Base-by-base conservation (phyloP, 2,888 invertebrate genomes). In the Amphiduros pacificus region DNA sequence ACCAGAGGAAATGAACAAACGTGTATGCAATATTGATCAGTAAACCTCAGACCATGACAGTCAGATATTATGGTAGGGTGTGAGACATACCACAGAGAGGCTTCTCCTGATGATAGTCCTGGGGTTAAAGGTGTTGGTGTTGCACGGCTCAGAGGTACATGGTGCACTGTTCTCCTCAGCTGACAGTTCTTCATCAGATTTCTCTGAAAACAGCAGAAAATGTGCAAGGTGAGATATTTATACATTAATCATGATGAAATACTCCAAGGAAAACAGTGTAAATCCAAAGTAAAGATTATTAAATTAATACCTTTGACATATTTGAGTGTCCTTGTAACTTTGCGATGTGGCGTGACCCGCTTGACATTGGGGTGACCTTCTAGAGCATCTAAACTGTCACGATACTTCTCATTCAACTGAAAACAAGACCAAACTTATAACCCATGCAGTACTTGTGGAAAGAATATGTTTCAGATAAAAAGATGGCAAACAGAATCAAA, bases 61-160 rank as follows among this genome's bases (percentile, higher is more conserved):
- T n/a, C n/a, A n/a, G n/a, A n/a, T n/a, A n/a, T 11, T 36, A 36
- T 36, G 11, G 17, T 36, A 36, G 36, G 22, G 6, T 9, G n/a
- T n/a, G 6, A 44, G 52, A 70, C 75, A 68, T 69, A 83, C 83
- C 74, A 83, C 59, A 31, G 83, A 79, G 17, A 83, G 69, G 63
- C 82, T 82, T 61, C 79, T 74, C 40, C 75, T 66, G 28, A 74
- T 70, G 20, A 77, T 69, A 2, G 75, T 73, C 50, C 81, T 67
- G 3, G 79, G 77, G 2, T 17, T 4, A 36, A 28, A 51, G 4
- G 51, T 51, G 6, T 24, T 17, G 3, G 24, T 22, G 26, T 51
- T 44, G 51, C 51, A 57, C 2, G 49, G 49, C 11, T 24, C 5
- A 29, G n/a, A n/a, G n/a, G n/a, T n/a, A n/a, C n/a, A n/a, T n/a